phyloP scores from a whole-genome alignment of 2,888 invertebrate genomes.

The Drosophila algonquin region DNA sequence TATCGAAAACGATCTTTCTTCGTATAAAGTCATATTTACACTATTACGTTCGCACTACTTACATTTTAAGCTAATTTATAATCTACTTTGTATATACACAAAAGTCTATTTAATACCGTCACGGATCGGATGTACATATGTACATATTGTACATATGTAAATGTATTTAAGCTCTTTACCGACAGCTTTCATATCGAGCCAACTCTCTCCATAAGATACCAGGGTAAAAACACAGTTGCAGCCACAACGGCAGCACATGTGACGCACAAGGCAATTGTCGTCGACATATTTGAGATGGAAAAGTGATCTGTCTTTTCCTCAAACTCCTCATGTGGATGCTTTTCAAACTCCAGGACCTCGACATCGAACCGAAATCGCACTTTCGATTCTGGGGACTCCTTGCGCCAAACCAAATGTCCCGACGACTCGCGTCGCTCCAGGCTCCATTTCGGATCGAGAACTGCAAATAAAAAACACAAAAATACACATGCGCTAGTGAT shows the following conservation, averaged over 20 bases:
- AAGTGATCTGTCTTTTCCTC: constrained; percentile 67
- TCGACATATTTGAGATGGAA: constrained; percentile 74
- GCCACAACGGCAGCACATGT: constrained; percentile 83
- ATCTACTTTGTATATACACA: constrained; percentile 58
- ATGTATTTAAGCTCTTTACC: constrained; percentile 2
- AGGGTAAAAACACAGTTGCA: constrained; percentile 82
- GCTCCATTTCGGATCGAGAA: constrained; percentile 84
- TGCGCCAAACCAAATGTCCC: constrained; percentile 84
- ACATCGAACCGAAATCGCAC: constrained; percentile 85
- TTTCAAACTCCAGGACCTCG: constrained; percentile 84
- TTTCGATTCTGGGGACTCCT: constrained; percentile 83
- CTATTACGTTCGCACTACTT: constrained; percentile 53
- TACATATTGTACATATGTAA: constrained; percentile 37
- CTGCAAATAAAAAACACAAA: constrained; percentile 53
- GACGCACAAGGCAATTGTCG: constrained; percentile 81
- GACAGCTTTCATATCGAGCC: constrained; percentile 49
- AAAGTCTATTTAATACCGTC: constrained; percentile 69
- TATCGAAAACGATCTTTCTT: constrained; percentile 21
- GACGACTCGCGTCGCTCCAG: constrained; percentile 84
- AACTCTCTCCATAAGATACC: constrained; percentile 82
- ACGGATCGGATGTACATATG: constrained; percentile 22
- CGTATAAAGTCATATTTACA: constrained; percentile 32
- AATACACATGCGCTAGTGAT: neutral
- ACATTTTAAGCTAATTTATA: constrained; percentile 46
- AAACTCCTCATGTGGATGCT: constrained; percentile 82